These are phyloP conservation scores for Deroplatys truncata DNA, from an alignment of 2,888 invertebrate genomes.

Conservation along the genomic window DNA sequence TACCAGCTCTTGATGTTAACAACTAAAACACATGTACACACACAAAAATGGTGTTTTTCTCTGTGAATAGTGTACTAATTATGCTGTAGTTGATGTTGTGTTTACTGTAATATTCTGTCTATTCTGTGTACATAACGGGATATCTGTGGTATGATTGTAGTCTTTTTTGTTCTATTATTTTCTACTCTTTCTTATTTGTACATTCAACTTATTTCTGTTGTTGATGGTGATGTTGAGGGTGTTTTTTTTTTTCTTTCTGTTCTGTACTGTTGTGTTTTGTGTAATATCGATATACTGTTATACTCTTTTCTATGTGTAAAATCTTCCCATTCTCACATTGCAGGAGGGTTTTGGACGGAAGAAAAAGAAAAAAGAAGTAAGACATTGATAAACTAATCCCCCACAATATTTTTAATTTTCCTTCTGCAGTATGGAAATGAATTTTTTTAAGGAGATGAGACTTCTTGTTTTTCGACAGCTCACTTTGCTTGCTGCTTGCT, in stretches of 20 bases:
- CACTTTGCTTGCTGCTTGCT: background rate
- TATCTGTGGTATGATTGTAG: background rate
- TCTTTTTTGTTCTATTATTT: background rate
- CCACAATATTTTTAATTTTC: constrained; percentile 20
- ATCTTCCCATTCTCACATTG: constrained; percentile 54
- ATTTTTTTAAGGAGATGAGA: background rate
- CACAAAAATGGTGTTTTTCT: background rate
- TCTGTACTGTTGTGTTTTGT: background rate
- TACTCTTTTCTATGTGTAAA: constrained; percentile 42
- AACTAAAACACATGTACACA: background rate
- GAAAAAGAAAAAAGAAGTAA: constrained; percentile 98
- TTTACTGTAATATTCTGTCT: background rate
- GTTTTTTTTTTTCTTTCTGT: background rate
- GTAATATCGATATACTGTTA: background rate
- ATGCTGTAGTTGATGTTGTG: background rate
- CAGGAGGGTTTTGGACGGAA: constrained; percentile 92
- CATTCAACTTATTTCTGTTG: background rate
- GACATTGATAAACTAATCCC: constrained; percentile 44
- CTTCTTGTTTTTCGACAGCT: background rate
- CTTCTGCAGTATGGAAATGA: constrained; percentile 12
- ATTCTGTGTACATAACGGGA: background rate
- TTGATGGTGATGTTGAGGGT: background rate
- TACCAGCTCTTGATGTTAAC: background rate
- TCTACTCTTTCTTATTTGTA: background rate
- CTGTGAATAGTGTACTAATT: background rate